These are phyloP conservation scores for Rhinoraja longicauda DNA, from an alignment of 2,797 vertebrate species.

Conservation along the genomic window DNA sequence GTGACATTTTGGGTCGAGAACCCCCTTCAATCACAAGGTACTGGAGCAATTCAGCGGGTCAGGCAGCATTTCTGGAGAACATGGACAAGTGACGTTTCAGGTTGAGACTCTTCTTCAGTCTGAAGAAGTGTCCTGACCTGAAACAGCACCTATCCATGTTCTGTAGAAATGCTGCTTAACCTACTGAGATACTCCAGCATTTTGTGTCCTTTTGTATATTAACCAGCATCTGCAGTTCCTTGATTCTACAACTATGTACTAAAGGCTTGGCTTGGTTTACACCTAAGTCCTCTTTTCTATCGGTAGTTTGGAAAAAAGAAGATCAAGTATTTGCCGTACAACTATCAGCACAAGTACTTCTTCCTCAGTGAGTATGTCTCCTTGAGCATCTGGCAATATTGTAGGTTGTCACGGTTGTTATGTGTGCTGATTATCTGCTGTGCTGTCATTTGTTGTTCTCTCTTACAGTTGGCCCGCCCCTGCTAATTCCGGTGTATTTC, in stretches of 20 bases:
- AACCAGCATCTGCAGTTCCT: no score
- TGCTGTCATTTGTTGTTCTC: background rate
- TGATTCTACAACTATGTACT: background rate
- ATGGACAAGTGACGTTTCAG: no score
- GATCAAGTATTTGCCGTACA: conserved; percentile 83
- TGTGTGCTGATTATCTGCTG: background rate
- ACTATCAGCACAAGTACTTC: conserved; percentile 89
- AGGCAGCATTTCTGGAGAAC: no score
- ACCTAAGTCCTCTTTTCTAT: conserved; percentile 40
- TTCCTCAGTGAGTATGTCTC: conserved; percentile 74
- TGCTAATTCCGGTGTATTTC: conserved; percentile 88
- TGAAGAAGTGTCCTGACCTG: no score
- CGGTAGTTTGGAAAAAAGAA: conserved; percentile 86
- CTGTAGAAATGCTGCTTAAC: no score
- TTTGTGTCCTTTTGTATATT: no score
- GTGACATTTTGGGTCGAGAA: no score
- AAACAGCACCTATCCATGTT: no score
- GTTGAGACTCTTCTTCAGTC: no score
- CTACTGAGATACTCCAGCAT: no score
- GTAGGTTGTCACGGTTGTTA: background rate
- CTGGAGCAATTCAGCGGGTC: no score
- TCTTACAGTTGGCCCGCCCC: conserved; percentile 77
- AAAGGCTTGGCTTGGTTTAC: background rate
- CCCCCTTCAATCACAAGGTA: no score
- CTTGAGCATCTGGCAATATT: fast-evolving